A percentile compares a stretch with the other conserved stretches of the same genome.
Conservation (phyloP, 2,888 invertebrate genomes). For the Latrodectus hesperus region DNA sequence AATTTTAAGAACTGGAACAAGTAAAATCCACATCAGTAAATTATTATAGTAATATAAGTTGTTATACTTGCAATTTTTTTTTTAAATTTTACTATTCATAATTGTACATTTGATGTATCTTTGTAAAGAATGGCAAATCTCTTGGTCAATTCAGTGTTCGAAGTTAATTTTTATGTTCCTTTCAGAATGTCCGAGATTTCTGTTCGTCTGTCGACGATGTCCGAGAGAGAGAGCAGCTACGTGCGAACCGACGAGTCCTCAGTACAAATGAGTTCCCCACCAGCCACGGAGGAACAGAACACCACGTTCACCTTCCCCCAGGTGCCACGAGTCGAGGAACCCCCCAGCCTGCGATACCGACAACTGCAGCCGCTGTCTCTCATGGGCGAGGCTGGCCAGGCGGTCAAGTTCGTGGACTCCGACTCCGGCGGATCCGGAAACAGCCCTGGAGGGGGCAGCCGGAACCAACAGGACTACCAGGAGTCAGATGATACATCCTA, state of each 20-base stretch:
- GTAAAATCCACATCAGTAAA: too few species aligned
- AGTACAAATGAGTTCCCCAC: constrained; percentile 62
- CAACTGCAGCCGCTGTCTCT: constrained; percentile 63
- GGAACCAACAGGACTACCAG: constrained; percentile 24
- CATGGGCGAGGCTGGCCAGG: constrained; percentile 46
- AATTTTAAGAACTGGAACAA: too few species aligned
- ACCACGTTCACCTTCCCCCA: constrained; percentile 17
- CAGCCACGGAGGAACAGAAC: constrained; percentile 26
- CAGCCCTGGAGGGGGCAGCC: constrained; percentile 13
- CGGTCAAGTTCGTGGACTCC: constrained; percentile 64
- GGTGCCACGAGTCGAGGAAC: constrained; percentile 27
- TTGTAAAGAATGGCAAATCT: too few species aligned
- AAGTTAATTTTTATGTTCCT: neutral
- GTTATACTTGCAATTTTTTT: too few species aligned
- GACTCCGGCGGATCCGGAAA: constrained; percentile 48
- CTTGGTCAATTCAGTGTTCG: too few species aligned
- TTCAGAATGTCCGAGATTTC: constrained; percentile 64
- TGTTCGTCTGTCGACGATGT: constrained; percentile 58
- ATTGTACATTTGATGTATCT: too few species aligned
- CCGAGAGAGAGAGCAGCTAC: constrained; percentile 68
- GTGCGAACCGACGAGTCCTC: constrained; percentile 65
- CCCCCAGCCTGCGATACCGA: constrained; percentile 26
- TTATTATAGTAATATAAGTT: too few species aligned
- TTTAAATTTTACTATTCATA: too few species aligned
- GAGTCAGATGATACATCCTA: constrained; percentile 71